Evolutionary conservation across 2,113 vertebrate genomes (phyloP).

Genomic region (Corynorhinus townsendii): DNA sequence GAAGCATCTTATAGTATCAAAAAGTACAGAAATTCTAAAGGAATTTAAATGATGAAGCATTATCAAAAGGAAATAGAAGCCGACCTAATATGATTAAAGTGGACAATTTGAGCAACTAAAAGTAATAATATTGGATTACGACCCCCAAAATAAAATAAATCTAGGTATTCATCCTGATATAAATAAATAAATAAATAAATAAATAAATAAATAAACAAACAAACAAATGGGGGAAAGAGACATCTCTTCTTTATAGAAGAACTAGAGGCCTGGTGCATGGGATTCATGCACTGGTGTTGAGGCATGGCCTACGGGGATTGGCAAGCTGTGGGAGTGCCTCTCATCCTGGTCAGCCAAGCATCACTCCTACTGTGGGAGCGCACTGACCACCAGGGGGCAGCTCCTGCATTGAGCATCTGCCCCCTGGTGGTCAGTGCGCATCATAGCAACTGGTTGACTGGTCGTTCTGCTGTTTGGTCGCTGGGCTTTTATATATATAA

Average conservation of each 20-base stretch:
- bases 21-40: neutral
- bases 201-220: neutral
- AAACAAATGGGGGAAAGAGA: neutral
- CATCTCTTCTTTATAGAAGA: neutral
- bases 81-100: neutral
- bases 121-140: neutral
- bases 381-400: too few relatives aligned
- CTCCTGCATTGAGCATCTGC: too few relatives aligned
- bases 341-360: too few relatives aligned
- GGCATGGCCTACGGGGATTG: too few relatives aligned
- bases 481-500: too few relatives aligned
- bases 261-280: too few relatives aligned
- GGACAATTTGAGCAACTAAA: neutral
- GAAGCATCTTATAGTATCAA: neutral
- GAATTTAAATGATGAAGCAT: neutral
- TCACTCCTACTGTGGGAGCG: too few relatives aligned
- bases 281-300: too few relatives aligned
- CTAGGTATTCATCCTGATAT: neutral
- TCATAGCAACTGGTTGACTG: too few relatives aligned
- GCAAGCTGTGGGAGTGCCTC: too few relatives aligned
- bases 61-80: neutral
- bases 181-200: neutral
- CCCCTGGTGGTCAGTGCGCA: too few relatives aligned
- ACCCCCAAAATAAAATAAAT: neutral
- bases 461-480: too few relatives aligned